phyloP scores from a whole-genome alignment of 2,113 vertebrate species.

The Sylvilagus bachmani region DNA sequence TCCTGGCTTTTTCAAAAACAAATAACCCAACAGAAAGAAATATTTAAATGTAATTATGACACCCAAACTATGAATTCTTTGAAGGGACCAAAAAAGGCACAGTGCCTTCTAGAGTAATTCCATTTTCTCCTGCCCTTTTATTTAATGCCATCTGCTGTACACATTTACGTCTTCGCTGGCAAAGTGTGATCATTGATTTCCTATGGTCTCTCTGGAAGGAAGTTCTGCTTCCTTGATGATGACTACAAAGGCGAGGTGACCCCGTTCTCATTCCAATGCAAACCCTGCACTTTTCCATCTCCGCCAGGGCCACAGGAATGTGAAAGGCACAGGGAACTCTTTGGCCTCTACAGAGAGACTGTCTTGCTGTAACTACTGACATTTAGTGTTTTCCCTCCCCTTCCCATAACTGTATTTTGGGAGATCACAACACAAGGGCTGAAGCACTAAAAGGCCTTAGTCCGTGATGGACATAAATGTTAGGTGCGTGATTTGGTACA shows the following conservation, averaged over 20 bases:
- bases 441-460: constrained; percentile 72
- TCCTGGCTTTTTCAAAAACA: constrained; percentile 13
- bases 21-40: constrained; percentile 59
- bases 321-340: constrained; percentile 79
- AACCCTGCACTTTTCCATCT: constrained; percentile 89
- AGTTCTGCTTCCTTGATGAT: constrained; percentile 92
- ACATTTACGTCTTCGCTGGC: constrained; percentile 88
- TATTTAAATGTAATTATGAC: constrained; percentile 72
- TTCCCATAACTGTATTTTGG: constrained; percentile 66
- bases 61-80: constrained; percentile 83
- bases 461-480: constrained; percentile 72
- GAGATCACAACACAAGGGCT: constrained; percentile 64
- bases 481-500: constrained; percentile 45
- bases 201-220: constrained; percentile 93
- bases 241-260: constrained; percentile 94
- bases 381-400: constrained; percentile 73
- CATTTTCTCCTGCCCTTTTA: constrained; percentile 88
- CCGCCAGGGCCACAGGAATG: constrained; percentile 80
- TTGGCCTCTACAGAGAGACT: constrained; percentile 79
- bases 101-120: constrained; percentile 84
- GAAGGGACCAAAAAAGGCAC: constrained; percentile 84
- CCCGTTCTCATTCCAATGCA: constrained; percentile 91
- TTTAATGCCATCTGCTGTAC: constrained; percentile 87
- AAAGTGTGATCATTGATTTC: constrained; percentile 95
- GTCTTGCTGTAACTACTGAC: constrained; percentile 76